phyloP scores from a whole-genome alignment of 53 echinoderm and acorn worm genomes.

The Pentamera pediparva region DNA sequence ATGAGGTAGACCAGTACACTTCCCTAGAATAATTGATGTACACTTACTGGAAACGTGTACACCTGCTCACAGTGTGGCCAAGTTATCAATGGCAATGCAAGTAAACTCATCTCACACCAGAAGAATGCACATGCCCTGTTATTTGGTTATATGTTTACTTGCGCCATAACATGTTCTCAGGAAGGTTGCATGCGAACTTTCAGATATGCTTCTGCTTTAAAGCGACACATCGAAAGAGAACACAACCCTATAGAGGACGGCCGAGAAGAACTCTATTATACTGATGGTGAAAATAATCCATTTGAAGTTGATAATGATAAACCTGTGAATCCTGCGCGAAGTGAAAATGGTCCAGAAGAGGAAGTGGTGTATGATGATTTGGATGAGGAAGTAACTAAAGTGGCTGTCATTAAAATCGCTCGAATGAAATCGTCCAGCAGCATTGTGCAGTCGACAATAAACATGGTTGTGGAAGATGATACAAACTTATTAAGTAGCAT shows the following conservation, averaged over 20 bases:
- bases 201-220: neutral
- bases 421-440: slow-evolving; percentile 14
- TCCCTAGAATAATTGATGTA: neutral
- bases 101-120: neutral
- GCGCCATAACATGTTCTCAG: neutral
- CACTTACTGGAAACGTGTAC: neutral
- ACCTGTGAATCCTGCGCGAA: neutral
- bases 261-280: neutral
- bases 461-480: slow-evolving; percentile 5
- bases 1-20: neutral
- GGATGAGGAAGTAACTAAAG: neutral
- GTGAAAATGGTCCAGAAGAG: neutral
- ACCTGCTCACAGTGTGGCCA: neutral
- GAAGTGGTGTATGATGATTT: neutral
- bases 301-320: neutral
- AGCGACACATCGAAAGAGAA: neutral
- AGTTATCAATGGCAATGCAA: neutral
- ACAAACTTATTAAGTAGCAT: neutral
- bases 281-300: neutral
- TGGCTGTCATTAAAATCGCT: neutral
- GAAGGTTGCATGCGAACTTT: slow-evolving; percentile 8
- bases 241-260: neutral
- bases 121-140: slow-evolving; percentile 8
- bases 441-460: slow-evolving; percentile 9
- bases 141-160: neutral